Conservation (phyloP, 2,797 vertebrate species). For the Ctenopoma kingsleyae region DNA sequence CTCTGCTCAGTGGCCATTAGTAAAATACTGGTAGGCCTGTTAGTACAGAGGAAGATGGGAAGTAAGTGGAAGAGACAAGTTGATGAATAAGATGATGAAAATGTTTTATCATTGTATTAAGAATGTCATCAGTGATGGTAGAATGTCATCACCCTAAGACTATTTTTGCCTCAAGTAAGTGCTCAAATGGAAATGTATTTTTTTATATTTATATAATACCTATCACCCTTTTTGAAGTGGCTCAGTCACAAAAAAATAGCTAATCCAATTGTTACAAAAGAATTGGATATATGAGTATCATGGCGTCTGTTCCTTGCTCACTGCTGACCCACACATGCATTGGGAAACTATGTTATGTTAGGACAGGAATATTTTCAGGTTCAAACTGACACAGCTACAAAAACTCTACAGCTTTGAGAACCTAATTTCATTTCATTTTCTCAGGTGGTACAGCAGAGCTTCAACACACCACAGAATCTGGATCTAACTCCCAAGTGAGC, state of each 20-base stretch:
- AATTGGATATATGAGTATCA: conserved; percentile 3
- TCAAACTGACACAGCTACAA: neutral
- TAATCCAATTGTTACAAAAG: conserved; percentile 12
- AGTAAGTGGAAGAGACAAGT: conserved; percentile 32
- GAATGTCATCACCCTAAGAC: conserved; percentile 63
- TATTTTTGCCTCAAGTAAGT: conserved; percentile 44
- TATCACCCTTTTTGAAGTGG: conserved; percentile 14
- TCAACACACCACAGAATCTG: conserved; percentile 5
- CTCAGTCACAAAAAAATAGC: conserved; percentile 18
- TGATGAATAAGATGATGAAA: conserved; percentile 63
- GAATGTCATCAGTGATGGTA: conserved; percentile 53
- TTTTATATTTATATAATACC: conserved; percentile 27
- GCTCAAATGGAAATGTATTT: conserved; percentile 44
- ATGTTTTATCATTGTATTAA: conserved; percentile 61
- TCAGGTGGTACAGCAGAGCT: neutral
- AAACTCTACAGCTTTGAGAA: neutral
- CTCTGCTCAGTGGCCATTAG: conserved; percentile 9
- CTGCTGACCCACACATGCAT: neutral
- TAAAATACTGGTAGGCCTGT: conserved; percentile 27
- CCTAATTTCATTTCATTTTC: conserved; percentile 12
- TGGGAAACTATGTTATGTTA: neutral
- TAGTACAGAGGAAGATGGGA: conserved; percentile 39
- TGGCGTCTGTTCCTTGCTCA: neutral
- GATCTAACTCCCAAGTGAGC: conserved; percentile 35
- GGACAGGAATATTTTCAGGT: neutral